Evolutionary conservation across 2,113 vertebrate species (phyloP).

Genomic region (Bettongia penicillata): DNA sequence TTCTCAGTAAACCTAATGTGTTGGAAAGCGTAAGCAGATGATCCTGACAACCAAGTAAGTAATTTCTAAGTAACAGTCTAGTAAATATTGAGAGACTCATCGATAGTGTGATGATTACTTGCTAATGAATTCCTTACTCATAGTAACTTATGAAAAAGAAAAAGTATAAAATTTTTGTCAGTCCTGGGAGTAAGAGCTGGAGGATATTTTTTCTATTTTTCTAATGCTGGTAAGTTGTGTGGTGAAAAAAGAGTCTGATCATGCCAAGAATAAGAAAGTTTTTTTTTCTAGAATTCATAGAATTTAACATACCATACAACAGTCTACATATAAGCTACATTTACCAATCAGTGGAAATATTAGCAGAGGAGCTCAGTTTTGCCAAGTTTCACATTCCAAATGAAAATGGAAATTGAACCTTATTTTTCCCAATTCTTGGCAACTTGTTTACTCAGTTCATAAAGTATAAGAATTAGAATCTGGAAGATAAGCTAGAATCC

Average conservation of each 20-base stretch:
- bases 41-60: not conserved
- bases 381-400: not conserved
- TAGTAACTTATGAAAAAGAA: not conserved
- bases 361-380: not conserved
- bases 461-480: not conserved
- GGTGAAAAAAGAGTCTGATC: not conserved
- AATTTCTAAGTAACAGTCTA: not conserved
- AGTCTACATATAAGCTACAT: not conserved
- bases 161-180: not conserved
- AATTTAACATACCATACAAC: not conserved
- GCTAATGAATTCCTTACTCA: not conserved
- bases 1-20: not conserved
- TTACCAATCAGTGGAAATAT: not conserved
- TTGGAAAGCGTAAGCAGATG: not conserved
- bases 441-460: not conserved
- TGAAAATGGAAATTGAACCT: not conserved
- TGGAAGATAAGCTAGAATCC: not conserved
- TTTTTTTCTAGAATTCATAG: not conserved
- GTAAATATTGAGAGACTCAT: not conserved
- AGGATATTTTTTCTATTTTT: not conserved
- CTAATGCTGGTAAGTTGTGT: not conserved
- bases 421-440: not conserved
- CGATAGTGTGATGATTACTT: not conserved
- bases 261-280: not conserved
- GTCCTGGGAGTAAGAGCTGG: not conserved